Evolutionary conservation across 2,888 invertebrate genomes (phyloP).

Genomic region (Pherbina coryleti): DNA sequence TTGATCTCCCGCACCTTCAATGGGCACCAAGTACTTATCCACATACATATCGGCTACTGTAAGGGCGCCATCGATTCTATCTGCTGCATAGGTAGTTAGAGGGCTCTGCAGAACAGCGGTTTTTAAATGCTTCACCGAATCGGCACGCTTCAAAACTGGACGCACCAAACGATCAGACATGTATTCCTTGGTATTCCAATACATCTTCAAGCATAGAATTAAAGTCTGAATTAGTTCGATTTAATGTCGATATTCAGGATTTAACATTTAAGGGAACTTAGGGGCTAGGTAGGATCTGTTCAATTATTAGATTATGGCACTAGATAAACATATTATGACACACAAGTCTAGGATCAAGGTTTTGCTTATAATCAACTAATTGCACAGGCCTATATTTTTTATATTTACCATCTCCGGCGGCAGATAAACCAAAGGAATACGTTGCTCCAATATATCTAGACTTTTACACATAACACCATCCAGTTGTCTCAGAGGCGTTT

Average conservation of each 20-base stretch:
- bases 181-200: constrained; percentile 83
- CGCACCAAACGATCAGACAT: constrained; percentile 76
- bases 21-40: constrained; percentile 82
- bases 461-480: constrained; percentile 86
- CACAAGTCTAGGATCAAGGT: no score
- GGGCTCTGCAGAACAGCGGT: constrained; percentile 78
- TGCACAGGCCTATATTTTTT: not conserved
- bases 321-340: no score
- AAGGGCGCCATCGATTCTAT: constrained; percentile 81
- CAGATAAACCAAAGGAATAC: constrained; percentile 84
- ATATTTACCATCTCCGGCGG: constrained; percentile 85
- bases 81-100: constrained; percentile 79
- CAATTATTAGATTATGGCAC: no score
- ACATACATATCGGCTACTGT: constrained; percentile 85
- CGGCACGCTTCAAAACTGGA: constrained; percentile 82
- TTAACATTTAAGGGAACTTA: no score
- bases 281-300: no score
- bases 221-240: constrained; percentile 52
- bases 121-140: constrained; percentile 85
- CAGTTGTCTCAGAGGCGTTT: constrained; percentile 79
- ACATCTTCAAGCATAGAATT: constrained; percentile 74
- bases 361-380: not conserved
- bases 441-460: constrained; percentile 86
- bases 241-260: no score
- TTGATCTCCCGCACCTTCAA: constrained; percentile 73